A percentile compares a stretch with the other conserved stretches of the same genome.
Evolutionary conservation across 2,113 vertebrate species (phyloP).

Genomic region (Falco punctatus): DNA sequence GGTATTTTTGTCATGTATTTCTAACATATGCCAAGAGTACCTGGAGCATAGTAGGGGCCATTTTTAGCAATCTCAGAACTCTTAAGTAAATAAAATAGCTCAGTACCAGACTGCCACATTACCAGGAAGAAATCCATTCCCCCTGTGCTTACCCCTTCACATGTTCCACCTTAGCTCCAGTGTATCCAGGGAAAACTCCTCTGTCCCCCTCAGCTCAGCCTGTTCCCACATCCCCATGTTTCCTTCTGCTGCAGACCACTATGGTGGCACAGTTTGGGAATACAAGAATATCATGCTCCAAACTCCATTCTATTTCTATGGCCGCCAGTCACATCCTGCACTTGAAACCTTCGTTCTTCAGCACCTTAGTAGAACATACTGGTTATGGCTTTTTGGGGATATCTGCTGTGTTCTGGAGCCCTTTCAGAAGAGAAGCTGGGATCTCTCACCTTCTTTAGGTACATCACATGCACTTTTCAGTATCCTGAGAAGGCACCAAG

Average conservation of each 20-base stretch:
- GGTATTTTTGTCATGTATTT: slow-evolving; percentile 46
- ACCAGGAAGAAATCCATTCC: not conserved
- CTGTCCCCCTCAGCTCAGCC: not conserved
- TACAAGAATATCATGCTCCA: not conserved
- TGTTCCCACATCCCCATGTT: not conserved
- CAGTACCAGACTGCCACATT: not conserved
- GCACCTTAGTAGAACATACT: not conserved
- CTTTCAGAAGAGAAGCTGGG: not conserved
- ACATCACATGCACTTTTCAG: not conserved
- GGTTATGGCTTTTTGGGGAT: not conserved
- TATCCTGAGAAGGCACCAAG: not conserved
- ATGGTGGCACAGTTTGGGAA: not conserved
- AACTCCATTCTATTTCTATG: not conserved
- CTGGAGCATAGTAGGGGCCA: not conserved
- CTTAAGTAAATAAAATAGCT: slow-evolving; percentile 10
- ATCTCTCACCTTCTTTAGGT: not conserved
- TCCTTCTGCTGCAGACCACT: not conserved
- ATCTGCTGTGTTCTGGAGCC: not conserved
- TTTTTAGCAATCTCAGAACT: not conserved
- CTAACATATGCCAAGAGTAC: slow-evolving; percentile 36
- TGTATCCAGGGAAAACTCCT: not conserved
- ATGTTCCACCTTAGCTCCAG: not conserved
- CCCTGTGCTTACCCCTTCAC: not conserved
- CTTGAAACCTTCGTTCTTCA: not conserved
- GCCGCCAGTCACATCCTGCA: not conserved